phyloP scores from a whole-genome alignment of 2,888 invertebrate species.

The Aradus depressus region DNA sequence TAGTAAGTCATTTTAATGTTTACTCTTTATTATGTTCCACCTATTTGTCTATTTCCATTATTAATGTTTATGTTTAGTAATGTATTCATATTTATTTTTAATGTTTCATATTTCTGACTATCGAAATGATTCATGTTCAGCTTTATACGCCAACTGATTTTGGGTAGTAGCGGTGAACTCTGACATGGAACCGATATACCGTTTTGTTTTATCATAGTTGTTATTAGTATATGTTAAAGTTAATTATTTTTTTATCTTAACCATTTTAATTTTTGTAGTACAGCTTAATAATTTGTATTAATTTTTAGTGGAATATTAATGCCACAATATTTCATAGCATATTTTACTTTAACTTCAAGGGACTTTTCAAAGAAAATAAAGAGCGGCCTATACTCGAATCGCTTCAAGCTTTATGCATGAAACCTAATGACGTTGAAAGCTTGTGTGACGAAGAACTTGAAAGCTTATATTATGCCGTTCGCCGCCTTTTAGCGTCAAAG shows the following conservation, averaged over 20 bases:
- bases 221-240: conserved; percentile 1
- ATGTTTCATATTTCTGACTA: too few species aligned
- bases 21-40: too few species aligned
- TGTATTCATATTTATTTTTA: too few species aligned
- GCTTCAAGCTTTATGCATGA: conserved; percentile 65
- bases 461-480: conserved; percentile 87
- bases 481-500: conserved; percentile 91
- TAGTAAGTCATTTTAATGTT: too few species aligned
- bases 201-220: background rate
- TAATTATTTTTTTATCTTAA: conserved; percentile 7
- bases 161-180: too few species aligned
- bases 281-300: too few species aligned
- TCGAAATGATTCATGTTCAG: too few species aligned
- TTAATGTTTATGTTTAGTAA: too few species aligned
- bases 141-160: too few species aligned
- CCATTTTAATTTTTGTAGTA: conserved; percentile 21
- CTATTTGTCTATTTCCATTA: too few species aligned
- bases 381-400: conserved; percentile 90
- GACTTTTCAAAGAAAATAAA: conserved; percentile 94
- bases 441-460: conserved; percentile 58
- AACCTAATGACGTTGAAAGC: conserved; percentile 45
- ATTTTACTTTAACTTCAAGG: conserved; percentile 46
- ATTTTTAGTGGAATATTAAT: conserved; percentile 22
- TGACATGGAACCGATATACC: too few species aligned
- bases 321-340: conserved; percentile 22